Conservation (phyloP, 1,140 invertebrate genomes). For the Solen grandis region DNA sequence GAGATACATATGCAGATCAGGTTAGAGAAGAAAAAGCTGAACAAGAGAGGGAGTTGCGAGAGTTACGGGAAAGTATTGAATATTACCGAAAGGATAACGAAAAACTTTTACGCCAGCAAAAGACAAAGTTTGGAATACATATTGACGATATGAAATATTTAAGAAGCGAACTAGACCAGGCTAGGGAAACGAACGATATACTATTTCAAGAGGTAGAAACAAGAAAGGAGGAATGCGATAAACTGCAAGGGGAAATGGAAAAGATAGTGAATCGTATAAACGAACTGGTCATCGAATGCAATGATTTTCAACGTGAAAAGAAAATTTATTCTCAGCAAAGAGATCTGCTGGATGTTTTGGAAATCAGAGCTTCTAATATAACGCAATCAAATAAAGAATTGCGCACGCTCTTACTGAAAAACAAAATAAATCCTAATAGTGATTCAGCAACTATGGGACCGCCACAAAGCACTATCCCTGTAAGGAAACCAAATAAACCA, state of each 20-base stretch:
- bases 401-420: constrained; percentile 19
- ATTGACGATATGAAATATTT: constrained; percentile 33
- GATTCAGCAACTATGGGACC: constrained; percentile 1
- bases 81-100: constrained; percentile 45
- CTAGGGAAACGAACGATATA: constrained; percentile 27
- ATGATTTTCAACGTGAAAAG: constrained; percentile 33
- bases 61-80: constrained; percentile 15
- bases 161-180: constrained; percentile 8
- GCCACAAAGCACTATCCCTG: neutral
- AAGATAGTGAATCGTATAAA: constrained; percentile 25
- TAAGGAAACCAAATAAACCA: neutral
- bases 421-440: constrained; percentile 39
- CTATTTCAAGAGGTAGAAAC: constrained; percentile 37
- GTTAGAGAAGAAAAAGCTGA: constrained; percentile 22
- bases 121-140: constrained; percentile 20
- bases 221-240: constrained; percentile 51
- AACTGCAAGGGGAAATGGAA: constrained; percentile 38
- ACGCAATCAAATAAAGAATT: constrained; percentile 42
- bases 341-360: constrained; percentile 17
- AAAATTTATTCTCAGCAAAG: constrained; percentile 10
- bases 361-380: constrained; percentile 12
- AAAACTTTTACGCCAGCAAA: constrained; percentile 38
- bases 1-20: constrained; percentile 4
- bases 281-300: constrained; percentile 6
- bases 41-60: constrained; percentile 6